Base-by-base conservation (phyloP, 2,797 vertebrate species). In the Danio aesculapii region DNA sequence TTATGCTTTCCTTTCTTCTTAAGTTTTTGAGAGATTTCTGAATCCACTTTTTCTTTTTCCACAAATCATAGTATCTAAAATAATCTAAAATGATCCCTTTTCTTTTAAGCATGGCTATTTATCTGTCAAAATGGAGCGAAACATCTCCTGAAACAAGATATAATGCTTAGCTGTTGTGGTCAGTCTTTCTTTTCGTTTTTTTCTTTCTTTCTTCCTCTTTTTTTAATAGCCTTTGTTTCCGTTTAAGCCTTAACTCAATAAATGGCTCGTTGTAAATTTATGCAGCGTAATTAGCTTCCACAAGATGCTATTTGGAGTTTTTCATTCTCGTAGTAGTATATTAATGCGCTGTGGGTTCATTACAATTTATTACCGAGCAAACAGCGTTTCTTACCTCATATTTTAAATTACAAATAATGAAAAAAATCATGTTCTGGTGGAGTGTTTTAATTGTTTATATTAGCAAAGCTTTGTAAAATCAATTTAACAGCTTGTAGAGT, bases 401-500 rank as follows among this genome's bases (percentile, higher is more conserved):
- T 77, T 76, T 64, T 55, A 81, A 72, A 74, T 49, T 0, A 61
- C 17, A 9, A 62, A 69, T 76, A 46, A 74, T 13, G 30, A 41
- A 19, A 67, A 55, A 17, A 75, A 52, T 53, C 30, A 4, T 9
- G 69, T 73, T 78, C 50, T 41, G 21, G 41, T 12, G 2, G 66
- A 68, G 83, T 19, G 57, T 72, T 87, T 86, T 52, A 49, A 83
- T 88, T 77, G 63, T 59, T 88, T 72, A 82, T 79, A 44, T 82
- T 39, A 52, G 63, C 68, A 14, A 71, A 59, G 21, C 75, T 82
- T 81, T 83, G 86, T 84, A 86, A 88, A 90, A 86, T 64, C 70
- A 85, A 69, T 71, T 83, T 83, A 89, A 91, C 88, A 90, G 86
- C 86, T 84, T 81, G 82, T 83, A 47, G 77, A 89, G 83, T 82